A percentile compares a stretch with the other conserved stretches of the same genome.
These are phyloP conservation scores for Spilosoma lubricipeda DNA, from an alignment of 2,888 invertebrate species.

Conservation along the genomic window DNA sequence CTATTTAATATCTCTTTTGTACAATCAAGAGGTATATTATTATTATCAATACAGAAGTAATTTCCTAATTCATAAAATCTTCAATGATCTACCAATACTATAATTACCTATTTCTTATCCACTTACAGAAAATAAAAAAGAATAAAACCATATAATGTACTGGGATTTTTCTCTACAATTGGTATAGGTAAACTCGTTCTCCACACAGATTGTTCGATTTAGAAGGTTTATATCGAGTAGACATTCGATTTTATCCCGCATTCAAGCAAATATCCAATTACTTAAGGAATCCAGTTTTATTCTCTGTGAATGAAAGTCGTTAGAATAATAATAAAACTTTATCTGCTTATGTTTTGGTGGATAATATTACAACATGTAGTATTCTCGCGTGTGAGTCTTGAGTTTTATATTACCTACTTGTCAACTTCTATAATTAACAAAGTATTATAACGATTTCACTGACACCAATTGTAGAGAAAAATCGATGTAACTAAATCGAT, in stretches of 20 bases:
- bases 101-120: conserved; percentile 29
- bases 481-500: not conserved
- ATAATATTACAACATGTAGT: conserved; percentile 30
- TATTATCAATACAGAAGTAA: not conserved
- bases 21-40: no score
- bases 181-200: conserved; percentile 42
- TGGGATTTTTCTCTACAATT: conserved; percentile 43
- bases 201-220: conserved; percentile 59
- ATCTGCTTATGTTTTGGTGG: conserved; percentile 20
- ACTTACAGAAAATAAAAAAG: conserved; percentile 47
- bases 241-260: conserved; percentile 70
- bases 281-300: conserved; percentile 67
- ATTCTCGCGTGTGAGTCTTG: not conserved
- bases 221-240: conserved; percentile 59
- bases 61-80: not conserved
- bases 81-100: not conserved
- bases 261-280: conserved; percentile 76
- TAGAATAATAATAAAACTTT: conserved; percentile 59
- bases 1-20: no score
- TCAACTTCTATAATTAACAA: not conserved
- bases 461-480: no score
- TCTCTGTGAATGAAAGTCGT: conserved; percentile 56
- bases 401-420: not conserved
- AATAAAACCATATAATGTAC: conserved; percentile 39
- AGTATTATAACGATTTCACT: no score